These are phyloP conservation scores for Caerostris darwini DNA, from an alignment of 1,140 invertebrate genomes.

Conservation along the genomic window DNA sequence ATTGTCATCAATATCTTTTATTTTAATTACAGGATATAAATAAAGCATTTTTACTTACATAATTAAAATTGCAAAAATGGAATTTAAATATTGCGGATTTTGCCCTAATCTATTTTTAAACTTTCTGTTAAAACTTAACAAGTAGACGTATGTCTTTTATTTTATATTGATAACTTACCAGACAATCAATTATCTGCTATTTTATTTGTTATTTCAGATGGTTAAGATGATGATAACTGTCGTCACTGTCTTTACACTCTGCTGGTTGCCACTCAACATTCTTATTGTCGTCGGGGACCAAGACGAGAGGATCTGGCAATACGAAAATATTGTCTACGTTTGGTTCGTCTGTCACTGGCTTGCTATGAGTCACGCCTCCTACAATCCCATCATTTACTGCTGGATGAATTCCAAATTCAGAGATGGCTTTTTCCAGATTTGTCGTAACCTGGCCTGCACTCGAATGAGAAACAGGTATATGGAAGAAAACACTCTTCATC, in stretches of 20 bases:
- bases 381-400: constrained; percentile 96
- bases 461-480: constrained; percentile 22
- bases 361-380: constrained; percentile 95
- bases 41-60: too few relatives aligned
- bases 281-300: constrained; percentile 80
- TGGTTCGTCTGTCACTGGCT: constrained; percentile 92
- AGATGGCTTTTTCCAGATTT: constrained; percentile 81
- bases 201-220: constrained; percentile 84
- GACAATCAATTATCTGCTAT: too few relatives aligned
- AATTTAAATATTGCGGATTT: too few relatives aligned
- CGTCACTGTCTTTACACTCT: constrained; percentile 83
- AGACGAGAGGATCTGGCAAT: constrained; percentile 74
- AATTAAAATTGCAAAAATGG: too few relatives aligned
- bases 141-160: too few relatives aligned
- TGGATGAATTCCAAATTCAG: constrained; percentile 93
- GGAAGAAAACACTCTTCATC: constrained; percentile 51
- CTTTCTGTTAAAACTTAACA: too few relatives aligned
- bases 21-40: too few relatives aligned
- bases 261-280: constrained; percentile 83
- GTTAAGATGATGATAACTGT: constrained; percentile 84
- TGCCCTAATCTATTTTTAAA: too few relatives aligned
- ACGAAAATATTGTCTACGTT: constrained; percentile 85
- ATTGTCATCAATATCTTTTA: too few relatives aligned
- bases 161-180: too few relatives aligned
- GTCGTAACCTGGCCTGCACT: constrained; percentile 32